Evolutionary conservation across 2,797 vertebrate genomes (phyloP), one percentile per base, ranked within the genome.

Genomic region (Babyrousa celebensis): DNA sequence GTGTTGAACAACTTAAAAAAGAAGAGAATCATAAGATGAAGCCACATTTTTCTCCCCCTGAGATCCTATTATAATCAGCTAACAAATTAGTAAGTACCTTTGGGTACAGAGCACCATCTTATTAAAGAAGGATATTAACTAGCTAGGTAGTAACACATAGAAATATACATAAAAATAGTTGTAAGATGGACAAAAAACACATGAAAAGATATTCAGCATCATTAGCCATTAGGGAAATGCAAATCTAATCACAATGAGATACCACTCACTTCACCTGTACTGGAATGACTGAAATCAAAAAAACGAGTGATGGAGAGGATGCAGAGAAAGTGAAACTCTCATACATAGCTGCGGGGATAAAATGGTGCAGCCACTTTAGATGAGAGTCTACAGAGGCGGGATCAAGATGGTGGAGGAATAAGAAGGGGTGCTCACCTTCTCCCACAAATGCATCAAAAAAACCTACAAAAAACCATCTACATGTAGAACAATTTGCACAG

Each of bases 101-200:
- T 71, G n/a, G 62, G 8, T 91, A 5, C 12, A 89, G 10, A 93
- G 67, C 25, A 71, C 17, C 48, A 91, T 70, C 27, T 52, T 80
- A 94, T 62, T 77, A 82, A 94, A 82, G 71, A 88, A 94, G 40
- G 25, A 63, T 74, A 93, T 84, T 70, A 88, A 25, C 48, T 56
- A 95, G 6, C 29, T 92, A 67, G 2, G 27, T 29, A 91, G 72
- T 82, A 93, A 79, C 94, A 86, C 77, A 94, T 0, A 78, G 54
- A 84, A 9, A 79, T 32, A 62, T 48, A 74, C 0, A 29, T 85
- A 90, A 94, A 79, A 86, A 79, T 40, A 92, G 36, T 36, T 90
- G 74, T n/a, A 92, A 93, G 56, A 91, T 80, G 21, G 62, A 58
- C 52, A 89, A 86, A 27, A 85, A 92, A 79, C 60, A 85, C 20